Evolutionary conservation across 2,888 invertebrate species (phyloP).

Genomic region (Drosophila paranaensis): DNA sequence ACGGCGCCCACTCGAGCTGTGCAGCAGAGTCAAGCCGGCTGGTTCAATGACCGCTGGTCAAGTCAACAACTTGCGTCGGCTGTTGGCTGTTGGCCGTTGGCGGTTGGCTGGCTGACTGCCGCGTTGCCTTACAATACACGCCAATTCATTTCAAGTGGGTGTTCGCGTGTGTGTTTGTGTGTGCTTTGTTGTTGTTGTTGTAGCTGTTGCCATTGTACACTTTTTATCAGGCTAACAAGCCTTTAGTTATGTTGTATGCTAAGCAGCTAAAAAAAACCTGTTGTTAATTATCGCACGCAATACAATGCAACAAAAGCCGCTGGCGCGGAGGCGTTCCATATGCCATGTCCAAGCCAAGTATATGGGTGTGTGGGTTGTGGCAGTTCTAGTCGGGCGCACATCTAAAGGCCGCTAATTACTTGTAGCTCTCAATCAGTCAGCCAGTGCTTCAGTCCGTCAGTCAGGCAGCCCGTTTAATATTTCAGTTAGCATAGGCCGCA

Average conservation of each 20-base stretch:
- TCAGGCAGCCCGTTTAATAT: constrained; percentile 38
- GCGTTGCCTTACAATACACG: constrained; percentile 50
- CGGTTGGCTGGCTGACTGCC: constrained; percentile 28
- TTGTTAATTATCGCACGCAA: constrained; percentile 77
- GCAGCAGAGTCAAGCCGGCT: constrained; percentile 14
- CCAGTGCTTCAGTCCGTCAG: constrained; percentile 24
- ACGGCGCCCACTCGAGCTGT: constrained; percentile 39
- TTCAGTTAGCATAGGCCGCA: constrained; percentile 35
- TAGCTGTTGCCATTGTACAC: constrained; percentile 33
- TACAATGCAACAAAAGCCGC: constrained; percentile 46
- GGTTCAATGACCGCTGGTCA: constrained; percentile 60
- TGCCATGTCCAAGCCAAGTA: background rate
- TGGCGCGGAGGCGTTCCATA: constrained; percentile 30
- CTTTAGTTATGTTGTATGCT: constrained; percentile 74
- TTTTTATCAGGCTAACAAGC: constrained; percentile 75
- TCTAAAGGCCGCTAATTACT: constrained; percentile 59
- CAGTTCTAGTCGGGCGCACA: constrained; percentile 45
- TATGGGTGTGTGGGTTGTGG: constrained; percentile 15
- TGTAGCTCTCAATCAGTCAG: constrained; percentile 39
- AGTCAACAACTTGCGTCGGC: constrained; percentile 56
- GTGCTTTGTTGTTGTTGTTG: constrained; percentile 23
- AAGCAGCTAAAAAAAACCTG: constrained; percentile 63
- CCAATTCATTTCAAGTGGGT: constrained; percentile 55
- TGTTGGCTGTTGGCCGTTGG: constrained; percentile 12
- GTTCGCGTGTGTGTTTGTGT: constrained; percentile 20